phyloP scores from a whole-genome alignment of 2,888 invertebrate genomes.

The Cyaniris semiargus region DNA sequence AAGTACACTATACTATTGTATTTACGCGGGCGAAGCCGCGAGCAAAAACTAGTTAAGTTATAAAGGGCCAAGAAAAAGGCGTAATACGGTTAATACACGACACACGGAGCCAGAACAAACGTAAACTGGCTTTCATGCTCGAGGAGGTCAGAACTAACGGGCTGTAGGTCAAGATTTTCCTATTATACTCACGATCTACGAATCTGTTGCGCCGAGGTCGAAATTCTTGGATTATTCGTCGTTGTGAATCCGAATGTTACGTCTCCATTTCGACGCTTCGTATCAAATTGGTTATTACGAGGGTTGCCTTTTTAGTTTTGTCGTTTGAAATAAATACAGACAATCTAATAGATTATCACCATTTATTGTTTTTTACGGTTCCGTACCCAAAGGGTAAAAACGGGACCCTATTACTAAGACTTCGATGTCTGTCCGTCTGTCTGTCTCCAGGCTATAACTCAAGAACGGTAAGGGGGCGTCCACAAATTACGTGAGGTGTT shows the following conservation, averaged over 20 bases:
- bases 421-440: too few species aligned
- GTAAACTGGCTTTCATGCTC: constrained; percentile 7
- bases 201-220: constrained; percentile 14
- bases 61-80: not conserved
- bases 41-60: not conserved
- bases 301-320: too few species aligned
- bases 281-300: not conserved
- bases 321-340: too few species aligned
- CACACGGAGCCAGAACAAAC: constrained; percentile 4
- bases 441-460: too few species aligned
- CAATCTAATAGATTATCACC: too few species aligned
- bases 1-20: not conserved
- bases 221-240: not conserved
- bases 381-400: too few species aligned
- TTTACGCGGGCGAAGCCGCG: not conserved
- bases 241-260: not conserved
- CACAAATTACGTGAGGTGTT: too few species aligned
- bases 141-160: constrained; percentile 18
- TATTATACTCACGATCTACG: constrained; percentile 8
- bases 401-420: too few species aligned
- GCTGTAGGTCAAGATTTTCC: constrained; percentile 22
- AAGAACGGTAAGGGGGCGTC: too few species aligned
- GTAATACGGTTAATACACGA: not conserved
- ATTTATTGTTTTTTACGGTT: too few species aligned
- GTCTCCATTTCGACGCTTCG: not conserved